phyloP scores from a whole-genome alignment of 2,888 invertebrate species.

The Dusona sp. region DNA sequence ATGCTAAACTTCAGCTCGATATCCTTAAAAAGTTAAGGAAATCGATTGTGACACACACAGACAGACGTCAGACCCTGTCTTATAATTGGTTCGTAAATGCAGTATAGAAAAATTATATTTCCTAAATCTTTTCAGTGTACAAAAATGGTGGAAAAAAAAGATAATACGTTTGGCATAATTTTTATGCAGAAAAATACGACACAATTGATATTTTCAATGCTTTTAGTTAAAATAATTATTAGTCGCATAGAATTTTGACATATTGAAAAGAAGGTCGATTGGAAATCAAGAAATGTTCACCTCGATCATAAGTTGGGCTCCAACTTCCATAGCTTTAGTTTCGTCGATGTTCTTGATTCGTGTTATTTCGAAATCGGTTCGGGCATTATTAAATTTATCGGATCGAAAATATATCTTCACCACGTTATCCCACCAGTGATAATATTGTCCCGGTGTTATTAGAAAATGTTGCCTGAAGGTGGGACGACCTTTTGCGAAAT shows the following conservation, averaged over 20 bases:
- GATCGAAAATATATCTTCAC: conserved; percentile 57
- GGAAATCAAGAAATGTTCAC: conserved; percentile 51
- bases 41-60: no score
- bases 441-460: conserved; percentile 72
- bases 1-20: no score
- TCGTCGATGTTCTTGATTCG: conserved; percentile 65
- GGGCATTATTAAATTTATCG: conserved; percentile 35
- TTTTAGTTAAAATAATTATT: no score
- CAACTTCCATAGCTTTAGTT: conserved; percentile 70
- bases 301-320: conserved; percentile 75
- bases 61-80: no score
- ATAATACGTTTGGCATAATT: no score
- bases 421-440: conserved; percentile 64
- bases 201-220: background rate
- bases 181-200: background rate
- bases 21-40: no score
- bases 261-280: background rate
- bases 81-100: no score
- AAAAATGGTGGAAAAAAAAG: no score
- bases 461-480: conserved; percentile 71
- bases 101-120: no score
- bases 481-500: conserved; percentile 70
- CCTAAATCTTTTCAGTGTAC: no score
- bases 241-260: background rate
- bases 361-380: conserved; percentile 27